Evolutionary conservation across 2,113 vertebrate genomes (phyloP).

Genomic region (Motacilla alba): DNA sequence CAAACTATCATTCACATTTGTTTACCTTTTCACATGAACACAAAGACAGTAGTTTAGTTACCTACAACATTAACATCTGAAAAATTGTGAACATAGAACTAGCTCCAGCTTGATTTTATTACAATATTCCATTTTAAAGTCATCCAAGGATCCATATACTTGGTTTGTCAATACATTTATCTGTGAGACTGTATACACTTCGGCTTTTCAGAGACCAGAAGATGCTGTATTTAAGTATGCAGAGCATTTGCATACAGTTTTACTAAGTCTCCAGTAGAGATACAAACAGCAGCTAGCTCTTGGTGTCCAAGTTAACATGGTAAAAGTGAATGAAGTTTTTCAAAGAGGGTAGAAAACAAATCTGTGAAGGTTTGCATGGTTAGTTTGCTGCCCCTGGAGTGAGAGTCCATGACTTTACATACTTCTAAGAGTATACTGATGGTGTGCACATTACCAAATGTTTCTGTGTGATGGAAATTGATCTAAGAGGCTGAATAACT

Average conservation of each 20-base stretch:
- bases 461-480: background rate
- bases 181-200: background rate
- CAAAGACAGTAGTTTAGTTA: background rate
- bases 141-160: background rate
- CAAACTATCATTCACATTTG: background rate
- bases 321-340: background rate
- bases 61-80: background rate
- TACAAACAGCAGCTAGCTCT: background rate
- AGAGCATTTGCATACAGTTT: background rate
- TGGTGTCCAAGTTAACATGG: fast-evolving
- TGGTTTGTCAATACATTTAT: background rate
- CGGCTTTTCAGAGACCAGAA: background rate
- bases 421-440: background rate
- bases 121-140: background rate
- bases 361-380: background rate
- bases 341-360: background rate
- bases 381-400: background rate
- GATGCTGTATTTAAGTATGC: background rate
- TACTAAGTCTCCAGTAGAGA: background rate
- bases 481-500: background rate
- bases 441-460: background rate
- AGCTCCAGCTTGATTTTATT: background rate
- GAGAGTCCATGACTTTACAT: background rate
- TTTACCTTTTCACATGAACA: background rate
- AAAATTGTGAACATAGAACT: background rate